Conservation (phyloP, 2,113 vertebrate genomes). For the Halcyon malimbica region DNA sequence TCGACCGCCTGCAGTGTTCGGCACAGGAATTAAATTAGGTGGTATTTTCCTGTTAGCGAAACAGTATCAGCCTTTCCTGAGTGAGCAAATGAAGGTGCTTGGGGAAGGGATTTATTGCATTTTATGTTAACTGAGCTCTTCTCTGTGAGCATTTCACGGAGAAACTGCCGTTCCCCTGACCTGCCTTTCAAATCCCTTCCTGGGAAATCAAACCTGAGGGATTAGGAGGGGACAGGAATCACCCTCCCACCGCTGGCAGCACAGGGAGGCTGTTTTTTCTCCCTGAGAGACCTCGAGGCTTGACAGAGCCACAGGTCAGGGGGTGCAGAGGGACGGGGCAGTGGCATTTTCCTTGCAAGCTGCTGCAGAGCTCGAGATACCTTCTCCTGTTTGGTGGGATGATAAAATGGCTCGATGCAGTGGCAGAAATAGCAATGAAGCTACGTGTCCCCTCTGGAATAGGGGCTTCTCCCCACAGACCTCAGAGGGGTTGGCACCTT, state of each 20-base stretch:
- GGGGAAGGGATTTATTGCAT: background rate
- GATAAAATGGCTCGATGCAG: rapidly evolving
- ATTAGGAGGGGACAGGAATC: rapidly evolving
- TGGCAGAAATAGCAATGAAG: background rate
- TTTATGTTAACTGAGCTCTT: background rate
- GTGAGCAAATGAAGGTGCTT: rapidly evolving
- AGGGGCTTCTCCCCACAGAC: too few species aligned
- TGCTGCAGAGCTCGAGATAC: background rate
- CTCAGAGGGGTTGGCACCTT: rapidly evolving
- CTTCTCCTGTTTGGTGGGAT: background rate
- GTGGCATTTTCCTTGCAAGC: background rate
- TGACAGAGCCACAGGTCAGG: background rate
- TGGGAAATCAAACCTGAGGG: background rate
- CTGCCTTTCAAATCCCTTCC: background rate
- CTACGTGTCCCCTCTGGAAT: background rate
- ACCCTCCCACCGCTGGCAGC: background rate
- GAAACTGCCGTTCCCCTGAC: background rate
- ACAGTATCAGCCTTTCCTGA: background rate
- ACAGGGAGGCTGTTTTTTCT: background rate
- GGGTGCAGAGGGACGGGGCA: background rate
- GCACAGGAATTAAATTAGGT: background rate
- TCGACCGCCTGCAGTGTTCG: background rate
- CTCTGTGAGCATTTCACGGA: rapidly evolving
- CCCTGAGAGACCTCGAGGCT: background rate
- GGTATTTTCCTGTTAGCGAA: background rate